These are phyloP conservation scores for Engraulis encrasicolus DNA, from an alignment of 2,113 vertebrate species.

Conservation along the genomic window DNA sequence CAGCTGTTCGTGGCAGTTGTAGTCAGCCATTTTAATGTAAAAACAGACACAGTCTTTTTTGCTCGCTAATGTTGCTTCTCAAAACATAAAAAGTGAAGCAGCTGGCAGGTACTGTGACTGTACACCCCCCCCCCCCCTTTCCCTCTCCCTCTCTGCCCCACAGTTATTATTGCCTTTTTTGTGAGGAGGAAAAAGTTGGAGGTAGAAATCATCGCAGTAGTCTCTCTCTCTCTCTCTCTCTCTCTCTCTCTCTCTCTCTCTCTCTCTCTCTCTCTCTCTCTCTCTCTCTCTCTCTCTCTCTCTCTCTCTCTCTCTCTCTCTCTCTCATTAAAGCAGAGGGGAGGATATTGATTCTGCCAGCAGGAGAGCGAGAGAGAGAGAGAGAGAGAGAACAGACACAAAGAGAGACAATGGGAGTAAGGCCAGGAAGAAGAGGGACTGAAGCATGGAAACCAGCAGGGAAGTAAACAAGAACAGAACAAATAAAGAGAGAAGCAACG, in stretches of 20 bases:
- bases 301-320: too few species aligned
- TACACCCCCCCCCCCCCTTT: too few species aligned
- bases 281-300: too few species aligned
- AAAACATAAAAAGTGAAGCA: conserved; percentile 25
- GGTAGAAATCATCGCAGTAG: conserved; percentile 31
- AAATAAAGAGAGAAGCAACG: not conserved
- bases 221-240: too few species aligned
- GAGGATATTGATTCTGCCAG: conserved; percentile 38
- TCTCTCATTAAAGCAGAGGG: conserved; percentile 42
- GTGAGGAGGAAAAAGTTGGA: conserved; percentile 28
- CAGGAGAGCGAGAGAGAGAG: not conserved
- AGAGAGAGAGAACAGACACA: not conserved
- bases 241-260: too few species aligned
- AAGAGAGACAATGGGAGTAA: too few species aligned
- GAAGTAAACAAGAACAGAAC: not conserved
- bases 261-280: too few species aligned
- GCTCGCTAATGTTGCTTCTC: not conserved
- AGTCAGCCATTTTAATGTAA: not conserved
- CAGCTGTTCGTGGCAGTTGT: not conserved
- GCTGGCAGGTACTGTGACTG: conserved; percentile 31
- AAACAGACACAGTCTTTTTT: not conserved
- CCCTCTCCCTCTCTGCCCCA: conserved; percentile 5
- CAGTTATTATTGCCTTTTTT: conserved; percentile 19
- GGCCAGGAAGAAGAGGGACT: too few species aligned
- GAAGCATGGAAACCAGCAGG: not conserved